Percentiles rank a stretch among this genome's conserved stretches.
phyloP scores from a whole-genome alignment of 2,113 vertebrate genomes.

The Lota lota region DNA sequence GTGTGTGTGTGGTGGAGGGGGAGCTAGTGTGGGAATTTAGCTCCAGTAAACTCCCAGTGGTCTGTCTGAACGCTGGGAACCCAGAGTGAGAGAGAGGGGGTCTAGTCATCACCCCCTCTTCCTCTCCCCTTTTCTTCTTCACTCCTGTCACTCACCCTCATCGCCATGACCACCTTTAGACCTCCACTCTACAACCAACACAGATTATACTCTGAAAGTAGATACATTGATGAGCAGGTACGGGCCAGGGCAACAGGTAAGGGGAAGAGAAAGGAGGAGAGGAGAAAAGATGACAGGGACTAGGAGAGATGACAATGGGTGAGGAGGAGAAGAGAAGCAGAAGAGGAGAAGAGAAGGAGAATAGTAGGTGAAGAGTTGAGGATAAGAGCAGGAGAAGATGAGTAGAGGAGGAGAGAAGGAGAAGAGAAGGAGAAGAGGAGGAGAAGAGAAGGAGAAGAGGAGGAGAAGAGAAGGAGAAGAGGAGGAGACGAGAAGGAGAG shows the following conservation, averaged over 20 bases:
- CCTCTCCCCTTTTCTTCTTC: slow-evolving; percentile 13
- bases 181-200: too few relatives aligned
- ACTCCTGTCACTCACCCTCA: slow-evolving; percentile 17
- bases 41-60: slow-evolving; percentile 53
- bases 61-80: slow-evolving; percentile 44
- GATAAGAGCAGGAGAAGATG: neutral
- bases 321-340: neutral
- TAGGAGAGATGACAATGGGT: neutral
- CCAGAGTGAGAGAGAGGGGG: slow-evolving; percentile 1
- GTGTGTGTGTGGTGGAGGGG: slow-evolving; percentile 25
- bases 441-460: too few relatives aligned
- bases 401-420: neutral
- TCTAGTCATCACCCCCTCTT: slow-evolving; percentile 12
- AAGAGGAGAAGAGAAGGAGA: neutral
- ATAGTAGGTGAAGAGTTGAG: neutral
- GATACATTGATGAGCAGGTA: too few relatives aligned
- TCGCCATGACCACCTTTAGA: too few relatives aligned
- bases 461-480: neutral
- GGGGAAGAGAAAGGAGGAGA: neutral
- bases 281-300: neutral
- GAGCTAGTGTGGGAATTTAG: slow-evolving; percentile 68
- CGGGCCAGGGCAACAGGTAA: neutral
- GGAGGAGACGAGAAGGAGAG: neutral
- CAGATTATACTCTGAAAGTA: too few relatives aligned
- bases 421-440: neutral